Evolutionary conservation across 1,140 invertebrate genomes (phyloP).

Genomic region (Mactra quadrangularis): DNA sequence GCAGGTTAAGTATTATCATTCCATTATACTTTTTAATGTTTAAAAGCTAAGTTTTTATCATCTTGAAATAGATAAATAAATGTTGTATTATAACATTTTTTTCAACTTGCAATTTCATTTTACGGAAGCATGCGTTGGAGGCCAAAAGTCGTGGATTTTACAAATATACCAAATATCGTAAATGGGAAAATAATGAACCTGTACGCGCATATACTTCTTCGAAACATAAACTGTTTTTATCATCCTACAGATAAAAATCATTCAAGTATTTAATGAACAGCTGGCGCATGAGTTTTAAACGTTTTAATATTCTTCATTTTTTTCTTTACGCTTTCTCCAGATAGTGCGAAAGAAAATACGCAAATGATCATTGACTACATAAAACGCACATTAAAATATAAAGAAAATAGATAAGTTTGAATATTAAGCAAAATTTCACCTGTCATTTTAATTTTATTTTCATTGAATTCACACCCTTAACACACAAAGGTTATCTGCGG

Average conservation of each 20-base stretch:
- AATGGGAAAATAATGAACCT: too few relatives aligned
- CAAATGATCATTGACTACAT: slow-evolving; percentile 18
- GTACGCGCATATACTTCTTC: too few relatives aligned
- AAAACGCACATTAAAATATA: slow-evolving; percentile 15
- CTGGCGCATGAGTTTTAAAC: not conserved
- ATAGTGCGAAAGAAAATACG: not conserved
- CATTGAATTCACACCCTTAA: slow-evolving; percentile 1
- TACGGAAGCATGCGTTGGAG: too few relatives aligned
- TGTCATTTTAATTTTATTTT: slow-evolving; percentile 30
- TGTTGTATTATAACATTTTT: too few relatives aligned
- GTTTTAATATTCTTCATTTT: not conserved
- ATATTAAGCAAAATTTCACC: slow-evolving; percentile 22
- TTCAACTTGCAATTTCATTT: too few relatives aligned
- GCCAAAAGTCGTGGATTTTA: too few relatives aligned
- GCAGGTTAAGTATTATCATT: too few relatives aligned
- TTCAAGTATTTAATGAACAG: slow-evolving; percentile 3
- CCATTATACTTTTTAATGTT: too few relatives aligned
- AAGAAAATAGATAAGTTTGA: slow-evolving; percentile 26
- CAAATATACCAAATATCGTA: too few relatives aligned
- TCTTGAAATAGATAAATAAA: too few relatives aligned
- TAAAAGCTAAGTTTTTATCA: too few relatives aligned
- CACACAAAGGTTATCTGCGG: slow-evolving; percentile 21
- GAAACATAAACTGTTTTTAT: too few relatives aligned
- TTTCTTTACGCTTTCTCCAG: slow-evolving; percentile 4
- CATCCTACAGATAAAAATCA: not conserved